Conservation (phyloP, 1,140 invertebrate species). For the Drosophila sechellia region DNA sequence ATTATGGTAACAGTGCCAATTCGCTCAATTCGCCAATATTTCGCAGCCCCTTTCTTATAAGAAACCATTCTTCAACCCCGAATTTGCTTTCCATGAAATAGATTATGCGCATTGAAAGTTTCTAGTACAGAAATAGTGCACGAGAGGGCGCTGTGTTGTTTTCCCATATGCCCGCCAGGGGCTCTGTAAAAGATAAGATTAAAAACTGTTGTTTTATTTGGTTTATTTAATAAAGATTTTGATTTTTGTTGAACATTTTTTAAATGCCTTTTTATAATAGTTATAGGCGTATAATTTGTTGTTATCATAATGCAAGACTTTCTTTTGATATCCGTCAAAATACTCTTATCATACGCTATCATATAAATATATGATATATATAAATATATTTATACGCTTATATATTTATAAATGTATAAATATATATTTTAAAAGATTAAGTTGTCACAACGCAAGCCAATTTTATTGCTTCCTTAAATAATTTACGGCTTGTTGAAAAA, state of each 20-base stretch:
- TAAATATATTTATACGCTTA: too few relatives aligned
- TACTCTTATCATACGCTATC: too few relatives aligned
- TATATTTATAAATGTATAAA: too few relatives aligned
- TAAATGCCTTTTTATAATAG: not conserved
- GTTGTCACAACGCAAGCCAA: not conserved
- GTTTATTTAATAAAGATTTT: not conserved
- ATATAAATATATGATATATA: too few relatives aligned
- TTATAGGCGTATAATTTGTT: too few relatives aligned
- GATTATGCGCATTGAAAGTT: conserved; percentile 56
- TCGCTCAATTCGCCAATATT: not conserved
- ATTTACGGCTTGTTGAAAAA: conserved; percentile 27
- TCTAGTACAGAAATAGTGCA: conserved; percentile 3
- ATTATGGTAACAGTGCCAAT: not conserved
- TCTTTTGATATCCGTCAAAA: too few relatives aligned
- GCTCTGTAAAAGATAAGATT: conserved; percentile 17
- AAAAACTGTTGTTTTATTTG: not conserved
- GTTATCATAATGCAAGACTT: too few relatives aligned
- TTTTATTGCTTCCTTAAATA: conserved; percentile 1
- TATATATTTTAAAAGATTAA: not conserved
- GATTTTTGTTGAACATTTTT: not conserved
- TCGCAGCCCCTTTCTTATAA: conserved; percentile 40
- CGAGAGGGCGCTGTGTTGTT: conserved; percentile 57
- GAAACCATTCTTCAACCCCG: conserved; percentile 52
- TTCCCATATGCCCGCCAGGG: conserved; percentile 28
- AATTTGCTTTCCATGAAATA: conserved; percentile 1